Evolutionary conservation across 1,140 invertebrate species (phyloP), one percentile per base, ranked within the genome.

Genomic region (Drosophila athabasca): DNA sequence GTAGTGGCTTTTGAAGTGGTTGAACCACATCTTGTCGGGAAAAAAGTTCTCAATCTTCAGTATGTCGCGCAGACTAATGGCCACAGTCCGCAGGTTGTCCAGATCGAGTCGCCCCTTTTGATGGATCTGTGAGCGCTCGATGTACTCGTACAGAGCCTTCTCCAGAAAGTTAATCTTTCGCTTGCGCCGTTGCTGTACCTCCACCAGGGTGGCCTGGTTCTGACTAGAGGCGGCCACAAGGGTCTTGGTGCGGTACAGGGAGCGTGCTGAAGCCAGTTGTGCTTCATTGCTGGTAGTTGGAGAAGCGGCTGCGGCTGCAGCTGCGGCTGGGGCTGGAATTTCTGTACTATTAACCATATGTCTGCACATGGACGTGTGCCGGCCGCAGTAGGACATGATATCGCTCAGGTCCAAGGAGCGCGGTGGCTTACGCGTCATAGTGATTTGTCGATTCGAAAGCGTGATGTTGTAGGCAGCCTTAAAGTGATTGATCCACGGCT

Each of bases 401-500:
- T 91, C 90, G 6, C 72, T 74, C 7, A 90, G 44, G 15, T 90
- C 82, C 65, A 91, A 26, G 0, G 90, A 90, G 7, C 67, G 45
- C 0, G 85, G 90, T 1, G 90, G 90, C 13, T 69, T 78, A 2
- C 90, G 79, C 0, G 79, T 87, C 29, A 91, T 69, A 0, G 58
- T 68, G 1, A 91, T 90, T 49, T 90, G 82, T 0, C 85, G 82
- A 62, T 91, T 90, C 31, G 90, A 90, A 0, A 91, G 62, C 0
- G 89, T 77, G 43, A 91, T 87, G 22, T 85, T 88, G 44, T 84
- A 91, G 11, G 66, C 78, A 0, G 90, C 90, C 54, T 91, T 91
- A 6, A 91, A 91, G 57, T 88, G 79, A 73, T 90, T 90, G 6
- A 91, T 75, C 90, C 90, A 91, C 4, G 82, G 58, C 50, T 91